Evolutionary conservation across 2,113 vertebrate genomes (phyloP).

Genomic region (Colistium nudipinnis): DNA sequence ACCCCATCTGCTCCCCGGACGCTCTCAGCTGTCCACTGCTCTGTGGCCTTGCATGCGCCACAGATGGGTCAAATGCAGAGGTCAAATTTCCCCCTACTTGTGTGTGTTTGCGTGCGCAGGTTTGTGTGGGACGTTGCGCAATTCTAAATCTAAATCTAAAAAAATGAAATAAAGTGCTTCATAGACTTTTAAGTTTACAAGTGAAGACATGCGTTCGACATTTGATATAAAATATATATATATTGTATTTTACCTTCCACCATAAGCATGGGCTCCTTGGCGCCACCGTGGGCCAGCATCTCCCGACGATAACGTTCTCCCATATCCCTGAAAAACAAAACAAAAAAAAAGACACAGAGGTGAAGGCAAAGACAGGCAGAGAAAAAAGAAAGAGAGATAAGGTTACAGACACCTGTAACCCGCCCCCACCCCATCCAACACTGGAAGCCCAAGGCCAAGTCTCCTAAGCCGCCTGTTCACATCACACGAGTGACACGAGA

Average conservation of each 20-base stretch:
- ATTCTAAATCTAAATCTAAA: too few species aligned
- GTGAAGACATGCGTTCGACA: background rate
- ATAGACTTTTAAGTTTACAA: background rate
- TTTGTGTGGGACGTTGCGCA: too few species aligned
- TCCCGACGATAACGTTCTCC: slow-evolving; percentile 94
- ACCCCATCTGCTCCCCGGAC: too few species aligned
- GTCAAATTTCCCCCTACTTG: too few species aligned
- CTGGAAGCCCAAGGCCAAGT: slow-evolving; percentile 29
- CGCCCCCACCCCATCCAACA: background rate
- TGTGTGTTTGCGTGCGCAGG: too few species aligned
- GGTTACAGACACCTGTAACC: slow-evolving; percentile 70
- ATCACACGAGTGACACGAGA: slow-evolving; percentile 55
- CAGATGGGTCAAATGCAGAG: too few species aligned
- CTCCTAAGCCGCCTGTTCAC: slow-evolving; percentile 25
- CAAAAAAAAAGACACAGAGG: slow-evolving; percentile 31
- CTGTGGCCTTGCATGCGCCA: too few species aligned
- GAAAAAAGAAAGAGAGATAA: slow-evolving; percentile 26
- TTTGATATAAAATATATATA: background rate
- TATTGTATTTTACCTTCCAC: slow-evolving; percentile 89
- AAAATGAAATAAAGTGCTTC: too few species aligned
- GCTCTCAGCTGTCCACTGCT: too few species aligned
- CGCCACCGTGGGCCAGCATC: slow-evolving; percentile 95
- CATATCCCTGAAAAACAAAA: slow-evolving; percentile 82
- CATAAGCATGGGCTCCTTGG: slow-evolving; percentile 93
- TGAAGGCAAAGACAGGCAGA: slow-evolving; percentile 19